Percentiles rank a stretch among this genome's conserved stretches.
Evolutionary conservation across 2,888 invertebrate species (phyloP).

Genomic region (Andrena dorsata): DNA sequence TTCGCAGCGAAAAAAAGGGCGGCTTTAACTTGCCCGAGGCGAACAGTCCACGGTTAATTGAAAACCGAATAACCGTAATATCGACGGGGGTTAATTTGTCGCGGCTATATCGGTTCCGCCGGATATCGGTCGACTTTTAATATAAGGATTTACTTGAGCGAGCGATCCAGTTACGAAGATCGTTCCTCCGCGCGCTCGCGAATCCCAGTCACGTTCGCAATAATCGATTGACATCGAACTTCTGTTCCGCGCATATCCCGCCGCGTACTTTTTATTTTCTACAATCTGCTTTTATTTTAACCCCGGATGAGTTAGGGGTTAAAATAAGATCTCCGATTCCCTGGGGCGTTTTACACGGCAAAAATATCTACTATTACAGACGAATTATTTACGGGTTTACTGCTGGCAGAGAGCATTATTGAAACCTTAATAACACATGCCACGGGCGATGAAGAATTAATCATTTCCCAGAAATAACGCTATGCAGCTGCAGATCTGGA

Average conservation of each 20-base stretch:
- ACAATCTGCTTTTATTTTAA: constrained; percentile 19
- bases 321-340: constrained; percentile 18
- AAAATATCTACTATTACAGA: neutral
- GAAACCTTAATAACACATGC: too few relatives aligned
- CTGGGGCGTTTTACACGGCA: too few relatives aligned
- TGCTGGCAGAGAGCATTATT: too few relatives aligned
- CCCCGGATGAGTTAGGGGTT: neutral
- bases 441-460: too few relatives aligned
- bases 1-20: neutral
- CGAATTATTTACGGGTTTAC: neutral
- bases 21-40: neutral
- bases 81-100: constrained; percentile 13
- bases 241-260: constrained; percentile 8
- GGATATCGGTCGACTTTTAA: constrained; percentile 26
- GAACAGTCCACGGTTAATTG: constrained; percentile 17
- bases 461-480: too few relatives aligned
- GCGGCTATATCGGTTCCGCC: constrained; percentile 14
- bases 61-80: constrained; percentile 25
- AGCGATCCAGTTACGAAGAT: constrained; percentile 8
- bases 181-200: constrained; percentile 6
- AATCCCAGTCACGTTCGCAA: constrained; percentile 58
- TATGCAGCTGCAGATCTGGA: too few relatives aligned
- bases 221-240: constrained; percentile 50
- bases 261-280: constrained; percentile 19
- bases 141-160: constrained; percentile 13